Evolutionary conservation across 1,140 invertebrate genomes (phyloP), one percentile per base, ranked within the genome.

Genomic region (Helicoverpa zea): DNA sequence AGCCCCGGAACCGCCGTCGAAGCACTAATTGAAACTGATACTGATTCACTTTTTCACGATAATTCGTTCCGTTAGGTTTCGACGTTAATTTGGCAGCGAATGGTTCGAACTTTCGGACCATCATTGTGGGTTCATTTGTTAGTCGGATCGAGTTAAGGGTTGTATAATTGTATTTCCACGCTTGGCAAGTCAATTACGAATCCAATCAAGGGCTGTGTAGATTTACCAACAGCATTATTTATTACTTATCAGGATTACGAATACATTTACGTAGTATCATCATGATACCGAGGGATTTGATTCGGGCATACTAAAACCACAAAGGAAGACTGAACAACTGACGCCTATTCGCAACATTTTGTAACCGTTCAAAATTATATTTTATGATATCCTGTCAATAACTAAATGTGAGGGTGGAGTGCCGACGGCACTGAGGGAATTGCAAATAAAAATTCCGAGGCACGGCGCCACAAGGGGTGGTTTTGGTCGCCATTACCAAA

Each of bases 1-100:
- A 72, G 68, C 68, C 16, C 10, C 18, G 16, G 5, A 51, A 10
- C 49, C 49, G 14, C 10, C n/a, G 16, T 54, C 12, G 3, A 18
- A 73, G 16, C 29, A 73, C 54, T 73, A 73, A 73, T 58, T 73
- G 52, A 73, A 73, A 73, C 70, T 58, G 70, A 73, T 73, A 58
- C 13, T 12, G 14, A 30, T 29, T 30, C 23, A 12, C 18, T 54
- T 29, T 30, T 70, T 29, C 49, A 52, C 68, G 49, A 5, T 43
- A 43, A 30, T 18, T 16, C 30, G 29, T 58, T 43, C 11, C 23
- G 23, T 35, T 43, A 12, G n/a, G 29, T 30, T 56, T 43, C 29
- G 29, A 73, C 54, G 52, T 73, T 58, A 56, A 73, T 73, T 73
- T 73, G 23, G 13, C 13, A 30, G 63, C 2, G 64, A 23, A 58